Evolutionary conservation across 1,140 invertebrate species (phyloP), one percentile per base, ranked within the genome.

Genomic region (Pectinophora gossypiella): DNA sequence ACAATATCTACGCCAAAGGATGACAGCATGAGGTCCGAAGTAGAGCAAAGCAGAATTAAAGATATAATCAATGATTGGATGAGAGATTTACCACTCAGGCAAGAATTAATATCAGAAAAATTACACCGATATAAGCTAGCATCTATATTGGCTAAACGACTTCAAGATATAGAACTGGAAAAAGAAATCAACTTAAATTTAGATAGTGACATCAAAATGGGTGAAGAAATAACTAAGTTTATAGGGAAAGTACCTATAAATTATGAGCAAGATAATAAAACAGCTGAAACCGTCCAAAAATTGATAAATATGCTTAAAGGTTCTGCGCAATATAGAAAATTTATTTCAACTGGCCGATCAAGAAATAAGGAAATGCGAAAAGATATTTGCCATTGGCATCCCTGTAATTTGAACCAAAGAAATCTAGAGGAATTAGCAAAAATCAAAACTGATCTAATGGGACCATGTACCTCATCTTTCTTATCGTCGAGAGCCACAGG

Each of bases 1-100:
- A 63, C 58, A 45, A 64, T 74, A 2, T 60, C 59, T 19, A 21
- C 59, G 12, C 68, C 71, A 6, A 46, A 51, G 32, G 59, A 62
- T 51, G 56, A 69, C 46, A 51, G 50, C 12, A 50, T 61, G 13
- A 57, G 50, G 27, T 48, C 52, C 27, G 55, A 61, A 59, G 40
- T 61, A n/a, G 58, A 64, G 27, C 54, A 57, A 18, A 59, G 54
- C 18, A 49, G 50, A 44, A 61, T 63, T 5, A 65, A 68, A 51
- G 56, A 68, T 20, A 19, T 56, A 35, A 53, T 72, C 10, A 40
- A 56, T 45, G 32, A 61, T 22, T 68, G 57, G 54, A 32, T 68
- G 10, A 51, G 61, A 50, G 54, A 59, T 10, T 36, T 68, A 36
- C 27, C 27, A 9, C 7, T 32, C 9, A 9, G 7, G n/a, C 27